Conservation (phyloP, 2,797 vertebrate genomes). For the Anguilla marmorata region DNA sequence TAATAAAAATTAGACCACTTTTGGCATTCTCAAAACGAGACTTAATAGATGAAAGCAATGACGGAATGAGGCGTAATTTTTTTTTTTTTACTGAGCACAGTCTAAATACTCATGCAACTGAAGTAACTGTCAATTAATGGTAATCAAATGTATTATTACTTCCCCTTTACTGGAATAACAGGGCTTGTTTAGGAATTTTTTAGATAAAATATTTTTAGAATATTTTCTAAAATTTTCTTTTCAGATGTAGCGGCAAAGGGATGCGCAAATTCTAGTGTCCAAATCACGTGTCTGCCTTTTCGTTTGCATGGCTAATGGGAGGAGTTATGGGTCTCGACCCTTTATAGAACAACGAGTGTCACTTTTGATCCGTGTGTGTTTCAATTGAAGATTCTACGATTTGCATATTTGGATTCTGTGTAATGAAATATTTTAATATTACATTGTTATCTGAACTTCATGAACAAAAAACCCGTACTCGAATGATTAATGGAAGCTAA, state of each 20-base stretch:
- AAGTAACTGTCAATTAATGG: background rate
- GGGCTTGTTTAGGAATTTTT: background rate
- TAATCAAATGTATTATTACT: background rate
- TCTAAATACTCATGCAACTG: background rate
- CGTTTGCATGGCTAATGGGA: conserved; percentile 48
- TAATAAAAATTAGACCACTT: background rate
- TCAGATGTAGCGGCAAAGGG: background rate
- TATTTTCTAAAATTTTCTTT: background rate
- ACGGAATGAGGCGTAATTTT: no score
- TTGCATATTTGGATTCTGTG: conserved; percentile 7
- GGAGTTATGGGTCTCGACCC: conserved; percentile 48
- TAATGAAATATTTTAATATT: conserved; percentile 4
- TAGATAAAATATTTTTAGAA: background rate
- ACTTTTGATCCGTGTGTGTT: conserved; percentile 13
- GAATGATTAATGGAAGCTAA: background rate
- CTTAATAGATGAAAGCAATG: no score
- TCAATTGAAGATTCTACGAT: background rate
- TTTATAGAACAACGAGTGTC: conserved; percentile 31
- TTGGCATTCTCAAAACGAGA: background rate
- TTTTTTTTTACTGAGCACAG: background rate
- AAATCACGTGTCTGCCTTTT: conserved; percentile 41
- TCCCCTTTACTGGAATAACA: background rate
- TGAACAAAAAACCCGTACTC: background rate
- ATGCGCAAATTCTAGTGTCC: background rate
- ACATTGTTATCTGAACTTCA: background rate